phyloP scores from a whole-genome alignment of 2,797 vertebrate genomes.

The Phrynocephalus forsythii region DNA sequence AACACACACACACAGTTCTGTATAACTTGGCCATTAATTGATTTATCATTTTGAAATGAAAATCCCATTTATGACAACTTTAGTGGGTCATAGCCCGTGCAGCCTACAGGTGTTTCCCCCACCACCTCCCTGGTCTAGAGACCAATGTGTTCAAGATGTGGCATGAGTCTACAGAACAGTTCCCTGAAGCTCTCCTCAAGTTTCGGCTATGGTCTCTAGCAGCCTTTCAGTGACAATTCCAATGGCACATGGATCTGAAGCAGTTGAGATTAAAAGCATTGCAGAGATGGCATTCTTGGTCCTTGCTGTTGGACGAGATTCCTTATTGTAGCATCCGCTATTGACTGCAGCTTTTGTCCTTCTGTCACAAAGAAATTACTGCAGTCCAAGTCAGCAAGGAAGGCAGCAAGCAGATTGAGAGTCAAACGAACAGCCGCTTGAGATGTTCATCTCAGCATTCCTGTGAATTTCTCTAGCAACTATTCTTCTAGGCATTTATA shows the following conservation, averaged over 20 bases:
- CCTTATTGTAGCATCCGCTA: constrained; percentile 11
- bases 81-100: neutral
- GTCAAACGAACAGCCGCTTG: constrained; percentile 2
- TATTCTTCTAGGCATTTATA: constrained; percentile 4
- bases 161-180: neutral
- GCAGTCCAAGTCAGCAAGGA: neutral
- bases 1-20: neutral
- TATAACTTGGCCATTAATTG: neutral
- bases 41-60: neutral
- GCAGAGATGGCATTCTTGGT: neutral
- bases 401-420: neutral
- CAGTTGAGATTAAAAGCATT: neutral
- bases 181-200: constrained; percentile 22
- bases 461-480: neutral
- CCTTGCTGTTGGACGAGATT: constrained; percentile 6
- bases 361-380: neutral
- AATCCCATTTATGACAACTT: neutral
- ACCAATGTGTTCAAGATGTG: neutral
- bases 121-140: neutral
- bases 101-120: neutral
- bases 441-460: neutral
- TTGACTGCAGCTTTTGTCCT: constrained; percentile 19
- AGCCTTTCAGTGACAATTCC: neutral
- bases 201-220: constrained; percentile 11
- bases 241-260: neutral